Percentiles rank a stretch among this genome's conserved stretches.
Evolutionary conservation across 2,797 vertebrate genomes (phyloP).

Genomic region (Hoplostethus atlanticus): DNA sequence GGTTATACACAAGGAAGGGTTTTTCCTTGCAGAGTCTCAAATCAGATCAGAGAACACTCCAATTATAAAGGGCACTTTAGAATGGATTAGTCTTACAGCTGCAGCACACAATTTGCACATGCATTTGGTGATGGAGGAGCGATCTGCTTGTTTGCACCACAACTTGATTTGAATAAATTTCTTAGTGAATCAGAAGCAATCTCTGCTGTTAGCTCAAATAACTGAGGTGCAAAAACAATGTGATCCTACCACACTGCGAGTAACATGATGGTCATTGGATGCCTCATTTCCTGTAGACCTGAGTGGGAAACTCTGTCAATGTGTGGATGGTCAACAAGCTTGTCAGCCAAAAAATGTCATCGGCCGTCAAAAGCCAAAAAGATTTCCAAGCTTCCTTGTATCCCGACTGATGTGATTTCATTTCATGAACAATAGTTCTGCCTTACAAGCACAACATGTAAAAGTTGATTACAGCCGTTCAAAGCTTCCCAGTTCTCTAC

Average conservation of each 20-base stretch:
- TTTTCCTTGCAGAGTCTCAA: conserved; percentile 6
- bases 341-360: too few relatives aligned
- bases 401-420: too few relatives aligned
- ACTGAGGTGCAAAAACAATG: background rate
- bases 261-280: background rate
- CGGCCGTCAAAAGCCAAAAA: too few relatives aligned
- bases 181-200: background rate
- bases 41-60: background rate
- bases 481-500: too few relatives aligned
- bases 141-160: background rate
- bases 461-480: too few relatives aligned
- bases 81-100: conserved; percentile 3
- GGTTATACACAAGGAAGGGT: background rate
- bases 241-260: conserved; percentile 2
- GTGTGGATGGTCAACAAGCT: too few relatives aligned
- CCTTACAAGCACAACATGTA: too few relatives aligned
- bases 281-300: background rate
- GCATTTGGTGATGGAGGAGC: conserved; percentile 5
- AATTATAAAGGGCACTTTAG: too few relatives aligned
- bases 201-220: background rate
- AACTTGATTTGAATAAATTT: background rate
- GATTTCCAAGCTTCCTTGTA: too few relatives aligned
- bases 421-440: too few relatives aligned
- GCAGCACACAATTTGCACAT: conserved; percentile 10
- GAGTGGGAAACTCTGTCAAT: too few relatives aligned